Base-by-base conservation (phyloP, 2,888 invertebrate genomes). In the Lycaena phlaeas region DNA sequence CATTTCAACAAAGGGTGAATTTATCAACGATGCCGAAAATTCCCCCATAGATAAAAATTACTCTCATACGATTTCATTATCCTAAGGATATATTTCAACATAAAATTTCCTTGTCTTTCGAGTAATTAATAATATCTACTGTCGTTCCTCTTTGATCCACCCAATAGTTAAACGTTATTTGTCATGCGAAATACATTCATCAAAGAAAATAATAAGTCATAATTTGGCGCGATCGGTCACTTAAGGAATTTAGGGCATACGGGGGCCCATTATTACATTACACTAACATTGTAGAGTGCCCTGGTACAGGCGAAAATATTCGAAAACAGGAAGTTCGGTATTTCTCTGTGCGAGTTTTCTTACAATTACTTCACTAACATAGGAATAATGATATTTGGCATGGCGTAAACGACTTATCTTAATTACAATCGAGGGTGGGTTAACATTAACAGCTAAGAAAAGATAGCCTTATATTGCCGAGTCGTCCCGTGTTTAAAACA, bases 301-400 rank as follows among this genome's bases (percentile, higher is more conserved):
- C 29, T 30, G 40, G 45, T 48, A 49, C 49, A 40, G 11, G 44
- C 43, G 46, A 51, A 46, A 52, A 56, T 36, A 28, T 44, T 44
- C 28, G 29, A 38, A 42, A 49, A 46, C 22, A 38, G 39, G 36
- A 34, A 44, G 41, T 43, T 78, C 78, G 77, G 75, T 78, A 77
- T 75, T 78, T 68, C 79, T 73, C 70, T 69, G 71, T 72, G 79
- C 79, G 68, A 43, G 45, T 61, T 49, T 56, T 58, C 56, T 43
- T 39, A 41, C 36, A 29, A 44, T 39, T 38, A 34, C 40, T 31
- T 44, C 18, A 41, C 38, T 44, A 36, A 29, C 29, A 39, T 41
- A 41, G 44, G 41, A 41, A 31, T n/a, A 36, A 31, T 44, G 44
- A 52, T 70, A 65, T 75, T 74, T 74, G 74, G 74, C 73, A 73